These are phyloP conservation scores for Trichogramma pretiosum DNA, from an alignment of 1,140 invertebrate species.

Conservation along the genomic window DNA sequence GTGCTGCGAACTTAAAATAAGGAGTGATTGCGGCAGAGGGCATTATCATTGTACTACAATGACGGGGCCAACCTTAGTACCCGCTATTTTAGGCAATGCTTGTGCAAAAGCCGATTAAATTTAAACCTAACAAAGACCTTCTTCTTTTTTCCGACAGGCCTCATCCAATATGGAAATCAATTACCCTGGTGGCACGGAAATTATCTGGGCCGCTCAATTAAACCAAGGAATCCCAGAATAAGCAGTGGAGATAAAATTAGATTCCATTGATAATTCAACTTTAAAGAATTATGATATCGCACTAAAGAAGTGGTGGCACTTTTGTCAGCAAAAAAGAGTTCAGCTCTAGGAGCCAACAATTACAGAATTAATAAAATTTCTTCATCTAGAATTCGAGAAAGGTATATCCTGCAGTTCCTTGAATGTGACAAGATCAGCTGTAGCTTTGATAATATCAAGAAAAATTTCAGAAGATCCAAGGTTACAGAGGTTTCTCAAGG, in stretches of 20 bases:
- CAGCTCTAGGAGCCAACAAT: too few species aligned
- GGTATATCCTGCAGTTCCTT: conserved; percentile 14
- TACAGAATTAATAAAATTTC: conserved; percentile 12
- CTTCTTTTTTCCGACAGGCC: conserved; percentile 10
- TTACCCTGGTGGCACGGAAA: conserved; percentile 15
- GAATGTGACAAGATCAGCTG: conserved; percentile 24
- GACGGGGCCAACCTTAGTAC: conserved; percentile 28
- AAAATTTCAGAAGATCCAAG: conserved; percentile 5
- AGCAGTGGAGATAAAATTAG: conserved; percentile 4
- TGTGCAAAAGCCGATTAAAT: not conserved
- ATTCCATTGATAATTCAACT: conserved; percentile 9
- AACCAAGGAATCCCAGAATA: not conserved
- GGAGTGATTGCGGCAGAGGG: conserved; percentile 17
- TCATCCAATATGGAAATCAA: conserved; percentile 6
- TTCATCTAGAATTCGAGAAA: conserved; percentile 11
- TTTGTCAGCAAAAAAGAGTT: too few species aligned
- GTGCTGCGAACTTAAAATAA: not conserved
- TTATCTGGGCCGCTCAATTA: conserved; percentile 10
- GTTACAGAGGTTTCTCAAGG: conserved; percentile 21
- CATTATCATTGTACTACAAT: conserved; percentile 23
- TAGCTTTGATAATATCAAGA: conserved; percentile 18
- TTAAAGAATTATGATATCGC: conserved; percentile 14
- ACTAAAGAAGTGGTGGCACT: too few species aligned
- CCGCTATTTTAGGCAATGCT: conserved; percentile 24
- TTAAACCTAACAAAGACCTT: conserved; percentile 1